Evolutionary conservation across 2,888 invertebrate genomes (phyloP).

Genomic region (Amiota communis): DNA sequence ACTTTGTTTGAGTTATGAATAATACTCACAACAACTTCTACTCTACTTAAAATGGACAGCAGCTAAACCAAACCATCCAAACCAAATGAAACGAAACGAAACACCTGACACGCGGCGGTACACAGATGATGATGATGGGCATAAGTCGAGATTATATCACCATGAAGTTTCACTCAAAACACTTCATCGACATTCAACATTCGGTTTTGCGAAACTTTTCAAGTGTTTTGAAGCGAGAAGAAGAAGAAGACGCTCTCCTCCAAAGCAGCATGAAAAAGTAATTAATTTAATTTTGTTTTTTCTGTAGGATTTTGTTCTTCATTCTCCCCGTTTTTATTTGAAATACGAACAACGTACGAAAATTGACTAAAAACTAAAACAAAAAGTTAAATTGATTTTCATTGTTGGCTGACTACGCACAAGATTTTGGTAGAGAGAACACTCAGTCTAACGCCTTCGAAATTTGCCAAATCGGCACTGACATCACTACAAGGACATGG

Average conservation of each 20-base stretch:
- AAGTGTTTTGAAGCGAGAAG: conserved; percentile 21
- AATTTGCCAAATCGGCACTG: conserved; percentile 21
- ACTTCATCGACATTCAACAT: not conserved
- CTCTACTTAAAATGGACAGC: not conserved
- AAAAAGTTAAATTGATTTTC: conserved; percentile 31
- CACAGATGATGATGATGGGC: not conserved
- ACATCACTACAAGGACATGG: not conserved
- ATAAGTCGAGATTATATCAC: not conserved
- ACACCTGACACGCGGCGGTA: not conserved
- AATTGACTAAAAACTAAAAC: conserved; percentile 25
- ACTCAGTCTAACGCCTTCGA: conserved; percentile 22
- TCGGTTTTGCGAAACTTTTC: conserved; percentile 3
- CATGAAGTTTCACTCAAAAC: not conserved
- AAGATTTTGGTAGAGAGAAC: not conserved
- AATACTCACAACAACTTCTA: not conserved
- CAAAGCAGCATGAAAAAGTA: conserved; percentile 25
- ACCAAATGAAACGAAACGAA: too few species aligned
- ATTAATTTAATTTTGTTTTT: conserved; percentile 27
- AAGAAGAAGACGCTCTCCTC: not conserved
- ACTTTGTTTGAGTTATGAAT: not conserved
- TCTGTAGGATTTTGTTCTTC: not conserved
- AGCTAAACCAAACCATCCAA: not conserved
- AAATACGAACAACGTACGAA: not conserved
- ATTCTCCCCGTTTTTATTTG: not conserved
- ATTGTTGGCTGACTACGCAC: conserved; percentile 29